Evolutionary conservation across 2,797 vertebrate species (phyloP), one percentile per base, ranked within the genome.

Genomic region (Lithobates sylvaticus): DNA sequence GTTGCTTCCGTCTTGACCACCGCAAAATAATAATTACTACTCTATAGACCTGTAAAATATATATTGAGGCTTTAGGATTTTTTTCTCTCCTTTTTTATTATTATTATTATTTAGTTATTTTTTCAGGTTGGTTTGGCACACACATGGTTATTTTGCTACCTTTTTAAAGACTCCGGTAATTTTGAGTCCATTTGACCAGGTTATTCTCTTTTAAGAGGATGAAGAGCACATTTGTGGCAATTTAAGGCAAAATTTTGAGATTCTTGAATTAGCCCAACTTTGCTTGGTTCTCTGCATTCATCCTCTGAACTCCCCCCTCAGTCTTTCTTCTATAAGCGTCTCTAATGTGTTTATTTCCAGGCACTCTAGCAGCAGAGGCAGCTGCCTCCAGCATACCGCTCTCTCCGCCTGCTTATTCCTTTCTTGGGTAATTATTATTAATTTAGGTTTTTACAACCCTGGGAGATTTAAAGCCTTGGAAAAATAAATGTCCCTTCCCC

Each of bases 351-450:
- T 87, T 87, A 84, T 76, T 74, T 84, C 39, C 61, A 84, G 70
- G 70, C 86, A 83, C 81, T 84, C 64, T 75, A 76, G 61, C 76
- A 87, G 81, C 86, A 65, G 42, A 34, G 81, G 58, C 86, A 87
- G 86, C 76, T 87, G 86, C 81, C 76, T 84, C 76, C 81, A 79
- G 61, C 81, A n/a, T 47, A 4, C 39, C 67, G 54, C 84, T 65
- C 61, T 75, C 64, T 27, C 81, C 27, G 69, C 76, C 58, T 78
- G 81, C 76, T 79, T 87, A 87, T 84, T 84, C 81, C 71, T 87
- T 87, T 79, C 69, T 79, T 70, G 70, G 81, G 76, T 87, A 87
- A 87, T 87, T 87, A 87, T 87, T 84, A 87, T 87, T 87, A 87
- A 84, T 87, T 87, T 84, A 87, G 86, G 81, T 84, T 87, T 87